Percentiles rank a stretch among this genome's conserved stretches.
phyloP scores from a whole-genome alignment of 2,888 invertebrate species.

The Spodoptera littoralis region DNA sequence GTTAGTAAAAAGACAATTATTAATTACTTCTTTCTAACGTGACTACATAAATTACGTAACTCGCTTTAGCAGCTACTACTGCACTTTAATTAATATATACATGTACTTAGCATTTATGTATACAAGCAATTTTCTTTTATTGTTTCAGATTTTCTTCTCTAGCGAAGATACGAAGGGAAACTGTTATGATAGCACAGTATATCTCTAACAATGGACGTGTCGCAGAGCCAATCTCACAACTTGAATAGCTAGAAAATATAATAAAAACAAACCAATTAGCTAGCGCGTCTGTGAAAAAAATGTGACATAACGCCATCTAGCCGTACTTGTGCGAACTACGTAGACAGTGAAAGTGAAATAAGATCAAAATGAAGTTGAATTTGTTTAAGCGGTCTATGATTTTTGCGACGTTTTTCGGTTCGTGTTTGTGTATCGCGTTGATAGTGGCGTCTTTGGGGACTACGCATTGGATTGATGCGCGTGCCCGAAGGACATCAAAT shows the following conservation, averaged over 20 bases:
- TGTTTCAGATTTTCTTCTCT: constrained; percentile 80
- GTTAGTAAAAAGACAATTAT: background rate
- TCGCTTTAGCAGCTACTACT: constrained; percentile 4
- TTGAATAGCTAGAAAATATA: constrained; percentile 74
- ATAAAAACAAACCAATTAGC: constrained; percentile 64
- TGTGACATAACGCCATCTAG: constrained; percentile 83
- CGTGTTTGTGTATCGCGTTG: constrained; percentile 93
- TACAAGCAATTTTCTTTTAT: constrained; percentile 61
- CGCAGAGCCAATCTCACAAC: constrained; percentile 65
- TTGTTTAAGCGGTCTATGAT: constrained; percentile 93
- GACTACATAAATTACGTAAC: constrained; percentile 17
- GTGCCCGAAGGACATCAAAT: constrained; percentile 91
- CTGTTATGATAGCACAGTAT: constrained; percentile 55
- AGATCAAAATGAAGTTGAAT: constrained; percentile 88
- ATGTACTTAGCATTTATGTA: constrained; percentile 11
- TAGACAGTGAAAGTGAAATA: constrained; percentile 68
- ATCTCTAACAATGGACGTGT: constrained; percentile 70
- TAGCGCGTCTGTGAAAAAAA: constrained; percentile 55
- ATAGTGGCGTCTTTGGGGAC: constrained; percentile 95
- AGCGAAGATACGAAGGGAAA: constrained; percentile 68
- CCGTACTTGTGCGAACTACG: constrained; percentile 65
- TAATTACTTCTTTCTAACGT: background rate
- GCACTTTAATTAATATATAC: constrained; percentile 10
- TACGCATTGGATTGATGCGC: constrained; percentile 94
- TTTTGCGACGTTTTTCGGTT: constrained; percentile 94